A percentile compares a stretch with the other conserved stretches of the same genome.
Conservation (phyloP, 2,888 invertebrate species). For the Kuschelorhynchus macadamiae region DNA sequence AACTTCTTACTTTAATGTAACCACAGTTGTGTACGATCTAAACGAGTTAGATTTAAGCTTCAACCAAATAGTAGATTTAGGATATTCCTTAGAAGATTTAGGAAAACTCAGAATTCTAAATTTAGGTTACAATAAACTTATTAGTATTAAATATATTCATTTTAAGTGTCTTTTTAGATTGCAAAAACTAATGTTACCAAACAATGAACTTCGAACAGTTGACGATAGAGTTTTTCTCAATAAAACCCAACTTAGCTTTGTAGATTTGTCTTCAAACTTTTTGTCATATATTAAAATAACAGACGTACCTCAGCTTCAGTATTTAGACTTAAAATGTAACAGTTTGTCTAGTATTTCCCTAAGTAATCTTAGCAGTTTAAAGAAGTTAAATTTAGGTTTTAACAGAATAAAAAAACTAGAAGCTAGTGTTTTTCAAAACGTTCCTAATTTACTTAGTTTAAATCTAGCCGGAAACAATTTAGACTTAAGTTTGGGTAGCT, state of each 20-base stretch:
- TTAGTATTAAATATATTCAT: conserved; percentile 42
- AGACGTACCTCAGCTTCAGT: conserved; percentile 53
- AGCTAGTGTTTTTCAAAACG: conserved; percentile 47
- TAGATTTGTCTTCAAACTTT: conserved; percentile 56
- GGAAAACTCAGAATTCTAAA: conserved; percentile 52
- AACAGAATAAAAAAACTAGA: conserved; percentile 55
- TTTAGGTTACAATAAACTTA: conserved; percentile 54
- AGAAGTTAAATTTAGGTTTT: conserved; percentile 51
- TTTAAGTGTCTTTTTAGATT: conserved; percentile 51
- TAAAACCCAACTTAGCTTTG: conserved; percentile 50
- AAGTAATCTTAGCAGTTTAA: conserved; percentile 48
- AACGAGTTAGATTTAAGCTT: conserved; percentile 57
- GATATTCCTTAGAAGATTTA: conserved; percentile 49
- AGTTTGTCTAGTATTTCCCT: conserved; percentile 46
- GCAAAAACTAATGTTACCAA: conserved; percentile 49
- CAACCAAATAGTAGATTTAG: conserved; percentile 55
- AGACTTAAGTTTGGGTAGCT: conserved; percentile 49
- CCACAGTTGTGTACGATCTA: conserved; percentile 38
- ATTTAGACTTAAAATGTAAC: conserved; percentile 59
- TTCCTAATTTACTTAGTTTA: conserved; percentile 51
- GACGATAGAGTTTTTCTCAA: conserved; percentile 50
- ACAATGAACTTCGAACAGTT: conserved; percentile 51
- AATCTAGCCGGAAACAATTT: conserved; percentile 58
- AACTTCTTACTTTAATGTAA: conserved; percentile 23
- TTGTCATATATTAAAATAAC: conserved; percentile 51